A percentile compares a stretch with the other conserved stretches of the same genome.
Conservation (phyloP, 2,113 vertebrate species). For the Oreocharis arfaki region DNA sequence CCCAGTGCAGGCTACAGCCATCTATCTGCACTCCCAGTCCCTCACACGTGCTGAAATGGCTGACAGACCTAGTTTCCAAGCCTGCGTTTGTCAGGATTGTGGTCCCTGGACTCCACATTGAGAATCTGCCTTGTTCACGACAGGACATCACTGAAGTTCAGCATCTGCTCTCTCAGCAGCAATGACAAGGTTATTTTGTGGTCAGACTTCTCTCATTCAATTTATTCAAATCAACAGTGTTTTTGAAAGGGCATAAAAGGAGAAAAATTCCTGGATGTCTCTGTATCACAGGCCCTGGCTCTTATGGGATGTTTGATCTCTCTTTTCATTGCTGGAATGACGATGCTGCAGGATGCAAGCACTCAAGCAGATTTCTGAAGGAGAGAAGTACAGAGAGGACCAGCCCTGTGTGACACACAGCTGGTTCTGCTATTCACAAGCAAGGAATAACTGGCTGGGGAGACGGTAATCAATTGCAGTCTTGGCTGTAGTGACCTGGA, state of each 20-base stretch:
- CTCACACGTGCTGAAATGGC: not conserved
- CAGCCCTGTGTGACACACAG: not conserved
- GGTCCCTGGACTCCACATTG: not conserved
- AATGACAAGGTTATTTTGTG: not conserved
- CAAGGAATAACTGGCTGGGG: not conserved
- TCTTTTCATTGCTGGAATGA: not conserved
- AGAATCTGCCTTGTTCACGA: not conserved
- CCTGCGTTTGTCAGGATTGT: not conserved
- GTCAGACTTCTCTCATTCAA: not conserved
- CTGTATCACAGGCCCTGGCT: not conserved
- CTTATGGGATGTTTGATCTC: not conserved
- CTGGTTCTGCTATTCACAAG: not conserved
- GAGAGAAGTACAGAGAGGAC: not conserved
- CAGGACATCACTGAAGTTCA: not conserved
- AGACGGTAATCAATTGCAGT: not conserved
- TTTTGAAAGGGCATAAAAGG: not conserved
- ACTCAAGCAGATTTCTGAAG: not conserved
- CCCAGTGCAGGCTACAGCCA: not conserved
- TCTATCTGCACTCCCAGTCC: not conserved
- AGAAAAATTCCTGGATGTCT: not conserved
- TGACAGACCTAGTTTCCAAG: not conserved
- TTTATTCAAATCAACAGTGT: not conserved
- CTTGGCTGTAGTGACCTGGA: not conserved
- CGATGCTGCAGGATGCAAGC: not conserved
- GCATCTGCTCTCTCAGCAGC: not conserved